Conservation (phyloP, 2,113 vertebrate species). For the Anoura caudifer region DNA sequence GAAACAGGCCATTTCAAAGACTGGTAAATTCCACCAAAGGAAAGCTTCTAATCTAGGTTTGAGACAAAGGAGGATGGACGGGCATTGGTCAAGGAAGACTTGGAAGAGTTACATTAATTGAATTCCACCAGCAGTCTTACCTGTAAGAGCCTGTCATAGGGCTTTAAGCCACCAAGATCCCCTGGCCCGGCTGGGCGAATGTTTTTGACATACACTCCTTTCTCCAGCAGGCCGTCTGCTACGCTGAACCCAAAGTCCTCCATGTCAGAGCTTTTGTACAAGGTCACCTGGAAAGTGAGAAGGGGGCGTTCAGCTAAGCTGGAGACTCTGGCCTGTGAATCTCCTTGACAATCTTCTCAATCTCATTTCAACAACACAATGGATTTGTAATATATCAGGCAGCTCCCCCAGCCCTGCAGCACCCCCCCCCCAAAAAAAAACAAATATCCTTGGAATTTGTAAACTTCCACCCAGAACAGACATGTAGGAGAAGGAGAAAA, state of each 20-base stretch:
- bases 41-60: not conserved
- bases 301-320: not conserved
- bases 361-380: not conserved
- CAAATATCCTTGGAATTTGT: not conserved
- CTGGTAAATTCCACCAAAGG: not conserved
- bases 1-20: not conserved
- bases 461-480: not conserved
- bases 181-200: conserved; percentile 93
- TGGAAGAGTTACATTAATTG: not conserved
- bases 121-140: conserved; percentile 73
- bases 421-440: too few relatives aligned
- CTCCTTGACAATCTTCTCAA: not conserved
- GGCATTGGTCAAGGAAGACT: not conserved
- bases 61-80: not conserved
- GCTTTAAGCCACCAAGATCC: conserved; percentile 89
- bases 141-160: conserved; percentile 95
- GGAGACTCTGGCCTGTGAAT: not conserved
- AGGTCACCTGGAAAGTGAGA: conserved; percentile 85
- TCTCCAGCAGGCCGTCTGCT: conserved; percentile 94
- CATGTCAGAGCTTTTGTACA: conserved; percentile 91
- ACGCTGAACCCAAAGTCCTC: conserved; percentile 99
- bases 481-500: not conserved
- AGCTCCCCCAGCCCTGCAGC: not conserved
- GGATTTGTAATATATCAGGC: not conserved
- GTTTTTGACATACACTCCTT: conserved; percentile 97